These are phyloP conservation scores for Erpornis zantholeuca DNA, from an alignment of 2,113 vertebrate genomes.

Conservation along the genomic window DNA sequence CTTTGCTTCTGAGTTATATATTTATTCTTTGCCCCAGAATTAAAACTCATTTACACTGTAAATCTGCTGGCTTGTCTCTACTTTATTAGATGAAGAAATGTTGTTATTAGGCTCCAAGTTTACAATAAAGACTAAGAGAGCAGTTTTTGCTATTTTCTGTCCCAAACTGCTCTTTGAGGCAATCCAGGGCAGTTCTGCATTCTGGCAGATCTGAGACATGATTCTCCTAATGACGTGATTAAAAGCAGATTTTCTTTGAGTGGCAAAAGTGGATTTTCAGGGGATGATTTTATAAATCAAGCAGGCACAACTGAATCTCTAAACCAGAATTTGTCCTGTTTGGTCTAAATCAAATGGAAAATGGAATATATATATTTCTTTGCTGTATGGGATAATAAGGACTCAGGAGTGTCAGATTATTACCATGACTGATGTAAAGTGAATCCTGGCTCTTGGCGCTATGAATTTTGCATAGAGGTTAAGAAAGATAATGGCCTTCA, in stretches of 20 bases:
- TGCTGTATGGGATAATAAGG: background rate
- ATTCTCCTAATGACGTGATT: background rate
- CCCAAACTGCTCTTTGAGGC: background rate
- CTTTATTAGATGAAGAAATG: background rate
- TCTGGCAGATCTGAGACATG: background rate
- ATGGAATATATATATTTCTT: background rate
- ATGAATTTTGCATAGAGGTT: constrained; percentile 28
- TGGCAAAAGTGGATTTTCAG: background rate
- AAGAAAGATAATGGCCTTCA: background rate
- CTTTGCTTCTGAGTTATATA: background rate
- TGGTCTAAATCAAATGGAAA: background rate
- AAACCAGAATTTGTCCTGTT: background rate
- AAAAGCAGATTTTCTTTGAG: background rate
- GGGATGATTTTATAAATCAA: background rate
- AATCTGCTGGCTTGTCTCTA: background rate
- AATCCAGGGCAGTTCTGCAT: background rate
- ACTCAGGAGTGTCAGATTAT: background rate
- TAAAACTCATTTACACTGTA: background rate
- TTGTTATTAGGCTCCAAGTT: background rate
- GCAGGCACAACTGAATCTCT: background rate
- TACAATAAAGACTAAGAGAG: background rate
- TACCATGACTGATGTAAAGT: background rate
- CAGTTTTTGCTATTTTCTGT: background rate
- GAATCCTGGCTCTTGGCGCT: background rate
- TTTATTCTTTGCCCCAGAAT: background rate